Conservation (phyloP, 2,888 invertebrate genomes). For the Cremastinae sp. region DNA sequence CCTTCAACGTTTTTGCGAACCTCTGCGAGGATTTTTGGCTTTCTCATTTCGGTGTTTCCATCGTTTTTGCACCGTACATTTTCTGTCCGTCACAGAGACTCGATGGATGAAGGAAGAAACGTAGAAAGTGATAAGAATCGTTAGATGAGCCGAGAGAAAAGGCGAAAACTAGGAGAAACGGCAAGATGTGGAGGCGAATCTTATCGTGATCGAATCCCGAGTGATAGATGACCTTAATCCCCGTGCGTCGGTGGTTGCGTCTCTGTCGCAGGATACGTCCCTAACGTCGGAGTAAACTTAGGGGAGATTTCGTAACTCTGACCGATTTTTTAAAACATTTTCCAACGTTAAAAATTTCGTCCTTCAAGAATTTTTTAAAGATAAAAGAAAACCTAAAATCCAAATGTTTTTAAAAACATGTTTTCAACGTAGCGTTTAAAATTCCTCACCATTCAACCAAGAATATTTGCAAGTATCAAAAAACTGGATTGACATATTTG, state of each 20-base stretch:
- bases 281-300: neutral
- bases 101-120: slow-evolving; percentile 19
- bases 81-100: slow-evolving; percentile 38
- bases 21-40: no score
- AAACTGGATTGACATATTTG: no score
- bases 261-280: slow-evolving; percentile 34
- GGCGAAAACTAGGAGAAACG: slow-evolving; percentile 23
- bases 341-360: neutral
- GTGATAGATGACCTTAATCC: slow-evolving; percentile 77
- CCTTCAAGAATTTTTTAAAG: neutral
- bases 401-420: slow-evolving; percentile 30
- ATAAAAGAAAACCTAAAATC: slow-evolving; percentile 23
- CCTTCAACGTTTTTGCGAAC: no score
- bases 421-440: no score
- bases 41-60: no score
- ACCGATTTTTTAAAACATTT: slow-evolving; percentile 24
- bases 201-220: slow-evolving; percentile 73
- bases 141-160: slow-evolving; percentile 47
- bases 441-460: no score
- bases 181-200: slow-evolving; percentile 42
- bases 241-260: slow-evolving; percentile 46
- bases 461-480: no score
- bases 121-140: slow-evolving; percentile 71
- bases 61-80: no score
- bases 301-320: neutral